Percentiles rank a stretch among this genome's conserved stretches.
These are phyloP conservation scores for Hymenochirus boettgeri DNA, from an alignment of 2,113 vertebrate species.

Conservation along the genomic window DNA sequence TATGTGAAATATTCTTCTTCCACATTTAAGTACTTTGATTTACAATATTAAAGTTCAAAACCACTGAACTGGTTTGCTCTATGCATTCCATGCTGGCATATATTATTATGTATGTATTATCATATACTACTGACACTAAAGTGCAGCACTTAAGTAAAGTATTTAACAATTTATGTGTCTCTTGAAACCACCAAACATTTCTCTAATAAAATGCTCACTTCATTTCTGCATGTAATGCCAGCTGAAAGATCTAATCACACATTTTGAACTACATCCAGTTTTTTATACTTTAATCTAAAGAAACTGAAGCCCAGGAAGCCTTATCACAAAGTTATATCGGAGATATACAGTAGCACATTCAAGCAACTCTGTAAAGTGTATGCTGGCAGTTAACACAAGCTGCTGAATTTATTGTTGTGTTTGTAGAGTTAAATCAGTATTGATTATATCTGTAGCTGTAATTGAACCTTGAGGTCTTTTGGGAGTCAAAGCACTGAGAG, in stretches of 20 bases:
- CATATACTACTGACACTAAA: too few species aligned
- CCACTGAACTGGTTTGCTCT: too few species aligned
- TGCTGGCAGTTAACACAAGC: constrained; percentile 4
- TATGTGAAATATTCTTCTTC: too few species aligned
- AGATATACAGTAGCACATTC: constrained; percentile 10
- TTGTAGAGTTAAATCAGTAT: constrained; percentile 41
- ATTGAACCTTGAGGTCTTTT: constrained; percentile 35
- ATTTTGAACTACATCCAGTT: constrained; percentile 10
- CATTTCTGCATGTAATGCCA: background rate
- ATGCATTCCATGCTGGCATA: too few species aligned
- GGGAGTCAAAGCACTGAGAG: constrained; percentile 21
- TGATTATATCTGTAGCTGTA: constrained; percentile 41
- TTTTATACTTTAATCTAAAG: constrained; percentile 17
- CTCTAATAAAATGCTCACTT: constrained; percentile 14
- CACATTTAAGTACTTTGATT: too few species aligned
- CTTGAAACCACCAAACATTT: background rate
- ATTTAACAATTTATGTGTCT: too few species aligned
- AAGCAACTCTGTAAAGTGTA: background rate
- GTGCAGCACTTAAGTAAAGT: too few species aligned
- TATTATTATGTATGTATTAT: too few species aligned
- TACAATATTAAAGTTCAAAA: too few species aligned
- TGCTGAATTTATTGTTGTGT: constrained; percentile 31
- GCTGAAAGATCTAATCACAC: constrained; percentile 18
- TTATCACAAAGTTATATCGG: constrained; percentile 22
- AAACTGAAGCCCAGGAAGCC: constrained; percentile 4